Evolutionary conservation across 2,113 vertebrate species (phyloP).

Genomic region (Deroptyus accipitrinus): DNA sequence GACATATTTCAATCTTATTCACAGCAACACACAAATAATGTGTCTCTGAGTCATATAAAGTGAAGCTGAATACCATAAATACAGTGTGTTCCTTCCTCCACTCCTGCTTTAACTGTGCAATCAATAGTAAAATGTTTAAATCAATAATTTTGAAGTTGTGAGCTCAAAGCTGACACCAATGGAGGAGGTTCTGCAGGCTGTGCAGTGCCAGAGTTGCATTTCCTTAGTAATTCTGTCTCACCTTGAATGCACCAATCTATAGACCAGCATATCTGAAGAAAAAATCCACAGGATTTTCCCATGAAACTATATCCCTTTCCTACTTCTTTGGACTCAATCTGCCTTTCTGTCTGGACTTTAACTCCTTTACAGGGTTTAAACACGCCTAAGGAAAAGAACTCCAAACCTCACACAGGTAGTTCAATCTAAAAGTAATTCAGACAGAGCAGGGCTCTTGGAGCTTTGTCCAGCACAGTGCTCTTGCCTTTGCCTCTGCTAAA

Average conservation of each 20-base stretch:
- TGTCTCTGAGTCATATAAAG: background rate
- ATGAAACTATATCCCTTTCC: background rate
- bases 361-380: background rate
- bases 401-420: background rate
- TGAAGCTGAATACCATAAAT: background rate
- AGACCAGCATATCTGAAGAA: background rate
- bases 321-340: background rate
- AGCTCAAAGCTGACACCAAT: background rate
- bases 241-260: background rate
- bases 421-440: background rate
- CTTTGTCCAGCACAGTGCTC: background rate
- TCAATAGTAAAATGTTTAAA: conserved; percentile 18
- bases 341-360: background rate
- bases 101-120: background rate
- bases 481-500: background rate
- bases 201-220: background rate
- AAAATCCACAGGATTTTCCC: conserved; percentile 7
- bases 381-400: background rate
- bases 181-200: background rate
- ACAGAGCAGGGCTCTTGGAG: background rate
- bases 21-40: conserved; percentile 3
- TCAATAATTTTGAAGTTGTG: conserved; percentile 25
- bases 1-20: background rate
- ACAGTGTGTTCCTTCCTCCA: background rate
- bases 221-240: background rate